phyloP scores from a whole-genome alignment of 2,888 invertebrate species.

The Microctonus hyperodae region DNA sequence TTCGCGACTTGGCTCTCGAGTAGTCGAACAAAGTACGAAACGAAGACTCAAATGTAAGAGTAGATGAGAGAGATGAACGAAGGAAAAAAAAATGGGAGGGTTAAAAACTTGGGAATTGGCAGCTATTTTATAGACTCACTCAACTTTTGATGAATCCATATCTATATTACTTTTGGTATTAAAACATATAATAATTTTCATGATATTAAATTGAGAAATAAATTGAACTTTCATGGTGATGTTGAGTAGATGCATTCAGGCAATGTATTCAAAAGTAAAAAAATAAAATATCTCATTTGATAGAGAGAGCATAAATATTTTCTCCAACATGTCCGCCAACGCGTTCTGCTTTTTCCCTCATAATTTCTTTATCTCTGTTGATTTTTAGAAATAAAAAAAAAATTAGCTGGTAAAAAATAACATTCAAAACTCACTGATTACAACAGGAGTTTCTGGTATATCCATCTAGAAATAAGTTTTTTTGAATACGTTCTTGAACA shows the following conservation, averaged over 20 bases:
- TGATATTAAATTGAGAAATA: neutral
- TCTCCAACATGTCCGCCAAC: neutral
- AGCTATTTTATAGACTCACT: too few relatives aligned
- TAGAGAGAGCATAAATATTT: too few relatives aligned
- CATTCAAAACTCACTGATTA: conserved; percentile 19
- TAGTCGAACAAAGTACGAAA: conserved; percentile 6
- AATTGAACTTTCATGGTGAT: neutral
- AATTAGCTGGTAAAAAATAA: neutral
- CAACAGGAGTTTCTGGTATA: conserved; percentile 6
- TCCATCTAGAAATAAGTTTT: conserved; percentile 21
- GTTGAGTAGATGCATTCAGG: neutral
- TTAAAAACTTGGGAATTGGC: conserved; percentile 12
- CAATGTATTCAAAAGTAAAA: neutral
- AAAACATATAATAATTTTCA: neutral
- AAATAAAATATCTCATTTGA: too few relatives aligned
- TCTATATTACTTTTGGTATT: neutral
- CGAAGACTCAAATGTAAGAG: neutral
- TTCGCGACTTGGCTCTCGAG: conserved; percentile 34
- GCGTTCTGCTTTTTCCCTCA: neutral
- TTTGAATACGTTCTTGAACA: conserved; percentile 15
- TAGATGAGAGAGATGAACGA: conserved; percentile 6
- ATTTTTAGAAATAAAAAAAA: neutral
- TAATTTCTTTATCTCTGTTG: conserved; percentile 4
- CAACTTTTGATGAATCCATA: neutral
- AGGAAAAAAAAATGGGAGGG: neutral